Evolutionary conservation across 1,140 invertebrate genomes (phyloP).

Genomic region (Melitaea cinxia): DNA sequence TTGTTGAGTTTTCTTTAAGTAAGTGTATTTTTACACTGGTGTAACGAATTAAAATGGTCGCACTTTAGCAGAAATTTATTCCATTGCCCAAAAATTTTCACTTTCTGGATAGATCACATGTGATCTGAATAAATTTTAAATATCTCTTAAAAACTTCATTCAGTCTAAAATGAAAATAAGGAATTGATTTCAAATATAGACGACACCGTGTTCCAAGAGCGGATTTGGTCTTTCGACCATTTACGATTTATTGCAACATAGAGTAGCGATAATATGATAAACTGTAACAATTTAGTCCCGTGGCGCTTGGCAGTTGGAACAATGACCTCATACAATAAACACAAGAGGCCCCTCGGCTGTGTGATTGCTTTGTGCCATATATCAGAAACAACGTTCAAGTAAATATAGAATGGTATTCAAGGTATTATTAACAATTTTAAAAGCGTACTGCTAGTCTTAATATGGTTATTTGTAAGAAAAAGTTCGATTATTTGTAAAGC

Average conservation of each 20-base stretch:
- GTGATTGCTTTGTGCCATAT: constrained; percentile 43
- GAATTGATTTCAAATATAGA: no score
- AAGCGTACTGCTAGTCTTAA: neutral
- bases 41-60: neutral
- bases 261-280: constrained; percentile 53
- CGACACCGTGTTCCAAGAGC: neutral
- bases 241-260: constrained; percentile 16
- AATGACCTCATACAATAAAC: constrained; percentile 71
- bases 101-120: no score
- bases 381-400: constrained; percentile 25
- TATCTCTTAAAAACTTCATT: no score
- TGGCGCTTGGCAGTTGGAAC: constrained; percentile 58
- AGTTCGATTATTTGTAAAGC: neutral
- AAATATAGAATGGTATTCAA: constrained; percentile 12
- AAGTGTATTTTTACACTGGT: no score
- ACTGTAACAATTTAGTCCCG: constrained; percentile 63
- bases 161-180: no score
- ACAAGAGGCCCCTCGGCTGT: constrained; percentile 53
- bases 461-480: neutral
- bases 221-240: constrained; percentile 30
- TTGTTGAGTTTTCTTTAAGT: neutral
- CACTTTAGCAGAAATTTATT: neutral
- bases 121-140: no score
- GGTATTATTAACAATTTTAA: neutral
- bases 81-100: neutral